Conservation (phyloP, 2,888 invertebrate species). For the Luperina nickerlii region DNA sequence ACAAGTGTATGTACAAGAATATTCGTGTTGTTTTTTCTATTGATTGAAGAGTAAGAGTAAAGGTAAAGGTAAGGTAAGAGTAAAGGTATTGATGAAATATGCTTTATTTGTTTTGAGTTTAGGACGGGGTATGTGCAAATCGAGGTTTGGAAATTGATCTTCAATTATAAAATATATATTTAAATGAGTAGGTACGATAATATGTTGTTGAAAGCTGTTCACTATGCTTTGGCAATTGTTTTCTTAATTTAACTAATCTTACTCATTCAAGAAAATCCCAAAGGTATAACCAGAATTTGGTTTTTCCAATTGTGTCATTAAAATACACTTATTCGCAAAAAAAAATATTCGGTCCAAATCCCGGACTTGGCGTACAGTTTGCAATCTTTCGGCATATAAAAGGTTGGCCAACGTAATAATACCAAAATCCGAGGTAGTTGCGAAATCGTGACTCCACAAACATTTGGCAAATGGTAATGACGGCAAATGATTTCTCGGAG, state of each 20-base stretch:
- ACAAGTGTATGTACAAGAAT: conserved; percentile 21
- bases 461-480: conserved; percentile 64
- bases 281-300: too few relatives aligned
- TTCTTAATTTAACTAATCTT: not conserved
- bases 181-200: not conserved
- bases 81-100: conserved; percentile 11
- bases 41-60: conserved; percentile 20
- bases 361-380: conserved; percentile 10
- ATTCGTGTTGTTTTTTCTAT: conserved; percentile 28
- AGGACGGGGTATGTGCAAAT: not conserved
- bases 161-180: not conserved
- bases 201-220: not conserved
- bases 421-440: conserved; percentile 54
- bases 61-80: too few relatives aligned
- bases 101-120: conserved; percentile 11
- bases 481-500: conserved; percentile 51
- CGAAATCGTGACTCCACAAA: conserved; percentile 62
- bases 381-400: conserved; percentile 37
- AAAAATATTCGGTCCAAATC: not conserved
- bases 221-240: not conserved
- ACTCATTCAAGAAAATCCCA: not conserved
- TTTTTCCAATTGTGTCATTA: not conserved
- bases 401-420: conserved; percentile 54
- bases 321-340: not conserved
- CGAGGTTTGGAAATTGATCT: not conserved